Base-by-base conservation (phyloP, 1,140 invertebrate genomes). In the Forficula auricularia region DNA sequence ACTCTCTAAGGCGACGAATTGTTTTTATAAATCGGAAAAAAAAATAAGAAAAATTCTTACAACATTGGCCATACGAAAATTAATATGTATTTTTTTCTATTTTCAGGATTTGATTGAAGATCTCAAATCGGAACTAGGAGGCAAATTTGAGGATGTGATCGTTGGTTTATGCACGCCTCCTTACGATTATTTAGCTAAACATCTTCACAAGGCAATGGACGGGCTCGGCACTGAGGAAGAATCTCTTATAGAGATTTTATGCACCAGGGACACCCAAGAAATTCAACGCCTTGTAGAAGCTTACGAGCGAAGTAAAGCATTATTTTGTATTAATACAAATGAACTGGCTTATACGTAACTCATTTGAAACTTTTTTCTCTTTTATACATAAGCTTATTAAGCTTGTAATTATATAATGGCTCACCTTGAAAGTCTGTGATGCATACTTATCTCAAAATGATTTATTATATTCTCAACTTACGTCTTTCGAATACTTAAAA, bases 141-240 rank as follows among this genome's bases (percentile, higher is more conserved):
- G 81, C 22, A 72, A 80, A 54, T 82, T 82, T 55, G 79, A 84
- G 55, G 73, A 82, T 54, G 70, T 83, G 9, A 77, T 86, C 42
- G 57, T 82, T 10, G 81, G 75, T 0, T 57, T 86, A 33, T 75
- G 82, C 72, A 62, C 66, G 50, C 69, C 73, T 0, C 75, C 78
- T 0, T 65, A 67, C 40, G 70, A 79, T 40, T 84, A 78, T 57
- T 64, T 83, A 32, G 79, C 77, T 51, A 65, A 73, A 52, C 68
- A 82, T 54, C 58, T 85, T 39, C 59, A 80, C 48, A 62, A 71
- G 30, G 77, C 80, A 30, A 79, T 83, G 68, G 63, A 65, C 2
- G 71, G 71, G 0, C 50, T 70, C 41, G 73, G 73, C 19, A 75
- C 73, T 0, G 66, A 75, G 48, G 73, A 76, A 51, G 48, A 60